phyloP scores from a whole-genome alignment of 2,113 vertebrate genomes.

The Cepphus grylle region DNA sequence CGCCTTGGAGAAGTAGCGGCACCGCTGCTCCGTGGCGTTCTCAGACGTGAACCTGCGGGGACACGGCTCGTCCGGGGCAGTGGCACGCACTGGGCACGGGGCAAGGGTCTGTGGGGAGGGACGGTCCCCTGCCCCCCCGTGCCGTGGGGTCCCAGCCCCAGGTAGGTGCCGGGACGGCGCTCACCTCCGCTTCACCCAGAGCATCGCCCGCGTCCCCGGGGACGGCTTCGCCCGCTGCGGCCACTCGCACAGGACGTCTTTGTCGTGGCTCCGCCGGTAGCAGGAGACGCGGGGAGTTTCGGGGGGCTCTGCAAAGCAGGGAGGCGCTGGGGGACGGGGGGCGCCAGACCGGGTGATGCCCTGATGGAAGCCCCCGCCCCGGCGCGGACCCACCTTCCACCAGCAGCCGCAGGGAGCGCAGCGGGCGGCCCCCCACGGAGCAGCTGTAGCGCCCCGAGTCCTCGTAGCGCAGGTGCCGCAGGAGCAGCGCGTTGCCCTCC shows the following conservation, averaged over 20 bases:
- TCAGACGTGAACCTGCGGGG: neutral
- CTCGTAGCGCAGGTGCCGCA: neutral
- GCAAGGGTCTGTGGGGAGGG: neutral
- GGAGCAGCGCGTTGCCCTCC: neutral
- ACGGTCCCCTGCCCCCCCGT: accelerated
- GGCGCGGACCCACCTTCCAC: conserved; percentile 64
- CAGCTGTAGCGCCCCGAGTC: conserved; percentile 66
- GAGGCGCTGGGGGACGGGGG: neutral
- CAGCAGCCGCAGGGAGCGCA: conserved; percentile 37
- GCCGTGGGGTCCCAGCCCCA: neutral
- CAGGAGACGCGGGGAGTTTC: conserved; percentile 56
- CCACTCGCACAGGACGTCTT: conserved; percentile 69
- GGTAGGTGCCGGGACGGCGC: neutral
- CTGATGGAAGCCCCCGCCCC: accelerated
- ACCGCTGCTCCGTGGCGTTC: neutral
- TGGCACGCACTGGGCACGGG: accelerated
- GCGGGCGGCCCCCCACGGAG: neutral
- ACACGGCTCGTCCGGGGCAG: neutral
- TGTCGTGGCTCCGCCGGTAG: conserved; percentile 50
- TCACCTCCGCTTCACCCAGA: conserved; percentile 62
- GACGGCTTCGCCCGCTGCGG: neutral
- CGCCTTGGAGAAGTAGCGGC: conserved; percentile 34
- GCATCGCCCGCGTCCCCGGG: neutral
- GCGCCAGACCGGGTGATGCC: accelerated
- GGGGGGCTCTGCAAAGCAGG: conserved; percentile 52